phyloP scores from a whole-genome alignment of 1,140 invertebrate genomes.

The Trichonephila clavipes region DNA sequence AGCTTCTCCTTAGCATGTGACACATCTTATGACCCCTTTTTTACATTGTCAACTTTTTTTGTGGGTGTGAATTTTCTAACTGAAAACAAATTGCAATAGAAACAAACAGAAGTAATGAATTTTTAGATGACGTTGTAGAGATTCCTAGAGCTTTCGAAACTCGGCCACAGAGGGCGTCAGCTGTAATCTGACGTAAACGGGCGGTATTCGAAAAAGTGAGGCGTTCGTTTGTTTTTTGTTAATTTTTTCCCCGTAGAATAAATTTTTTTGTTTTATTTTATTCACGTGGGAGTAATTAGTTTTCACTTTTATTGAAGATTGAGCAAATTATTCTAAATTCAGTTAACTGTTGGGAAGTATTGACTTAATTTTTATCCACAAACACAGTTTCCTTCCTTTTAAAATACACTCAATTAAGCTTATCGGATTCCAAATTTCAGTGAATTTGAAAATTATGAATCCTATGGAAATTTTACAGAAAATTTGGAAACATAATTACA shows the following conservation, averaged over 20 bases:
- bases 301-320: conserved; percentile 54
- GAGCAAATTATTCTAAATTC: background rate
- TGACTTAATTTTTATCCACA: background rate
- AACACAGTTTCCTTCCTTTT: too few relatives aligned
- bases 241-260: background rate
- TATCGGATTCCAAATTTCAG: too few relatives aligned
- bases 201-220: conserved; percentile 22
- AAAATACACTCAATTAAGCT: too few relatives aligned
- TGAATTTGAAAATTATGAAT: too few relatives aligned
- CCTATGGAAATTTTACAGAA: too few relatives aligned
- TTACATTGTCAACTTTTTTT: conserved; percentile 21
- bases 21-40: conserved; percentile 61
- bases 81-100: background rate
- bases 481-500: too few relatives aligned
- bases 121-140: background rate
- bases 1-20: conserved; percentile 34
- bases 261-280: background rate
- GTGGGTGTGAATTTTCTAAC: conserved; percentile 46
- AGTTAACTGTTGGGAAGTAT: background rate
- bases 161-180: conserved; percentile 73
- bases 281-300: conserved; percentile 47
- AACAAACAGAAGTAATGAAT: conserved; percentile 40
- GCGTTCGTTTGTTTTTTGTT: background rate
- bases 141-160: conserved; percentile 61
- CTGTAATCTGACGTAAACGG: conserved; percentile 42